Evolutionary conservation across 2,888 invertebrate species (phyloP).

Genomic region (Pristionchus arcanus): DNA sequence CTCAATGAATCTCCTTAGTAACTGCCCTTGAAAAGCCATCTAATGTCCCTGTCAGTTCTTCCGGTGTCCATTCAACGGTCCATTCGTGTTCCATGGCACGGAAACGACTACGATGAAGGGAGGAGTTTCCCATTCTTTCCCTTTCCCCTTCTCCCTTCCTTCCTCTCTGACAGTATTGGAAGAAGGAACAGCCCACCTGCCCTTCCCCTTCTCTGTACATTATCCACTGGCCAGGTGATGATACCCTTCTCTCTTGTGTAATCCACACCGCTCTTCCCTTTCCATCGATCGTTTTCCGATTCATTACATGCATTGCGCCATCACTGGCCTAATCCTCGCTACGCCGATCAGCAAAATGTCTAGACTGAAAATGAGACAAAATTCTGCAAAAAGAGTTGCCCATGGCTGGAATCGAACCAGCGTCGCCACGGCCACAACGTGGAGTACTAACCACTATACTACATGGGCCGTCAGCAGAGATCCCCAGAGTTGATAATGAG

Average conservation of each 20-base stretch:
- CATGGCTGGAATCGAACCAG: conserved; percentile 70
- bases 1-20: neutral
- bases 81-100: conserved; percentile 11
- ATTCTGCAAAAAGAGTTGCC: conserved; percentile 55
- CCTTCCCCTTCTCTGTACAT: conserved; percentile 13
- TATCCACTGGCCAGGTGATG: neutral
- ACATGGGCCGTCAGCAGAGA: conserved; percentile 57
- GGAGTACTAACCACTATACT: conserved; percentile 75
- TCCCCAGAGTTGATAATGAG: conserved; percentile 36
- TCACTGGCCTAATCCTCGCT: neutral
- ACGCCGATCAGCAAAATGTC: neutral
- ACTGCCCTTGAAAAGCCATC: neutral
- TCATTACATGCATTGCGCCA: conserved; percentile 11
- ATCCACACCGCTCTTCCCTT: neutral
- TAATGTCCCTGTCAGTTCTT: neutral
- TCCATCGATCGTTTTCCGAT: neutral
- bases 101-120: neutral
- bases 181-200: neutral
- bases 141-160: no score
- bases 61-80: neutral
- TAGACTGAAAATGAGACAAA: neutral
- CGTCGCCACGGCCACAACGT: conserved; percentile 74
- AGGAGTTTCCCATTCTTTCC: neutral
- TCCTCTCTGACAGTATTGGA: neutral
- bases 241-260: conserved; percentile 17